These are phyloP conservation scores for Scomberomorus guttatus DNA, from an alignment of 2,797 vertebrate genomes.

Conservation along the genomic window DNA sequence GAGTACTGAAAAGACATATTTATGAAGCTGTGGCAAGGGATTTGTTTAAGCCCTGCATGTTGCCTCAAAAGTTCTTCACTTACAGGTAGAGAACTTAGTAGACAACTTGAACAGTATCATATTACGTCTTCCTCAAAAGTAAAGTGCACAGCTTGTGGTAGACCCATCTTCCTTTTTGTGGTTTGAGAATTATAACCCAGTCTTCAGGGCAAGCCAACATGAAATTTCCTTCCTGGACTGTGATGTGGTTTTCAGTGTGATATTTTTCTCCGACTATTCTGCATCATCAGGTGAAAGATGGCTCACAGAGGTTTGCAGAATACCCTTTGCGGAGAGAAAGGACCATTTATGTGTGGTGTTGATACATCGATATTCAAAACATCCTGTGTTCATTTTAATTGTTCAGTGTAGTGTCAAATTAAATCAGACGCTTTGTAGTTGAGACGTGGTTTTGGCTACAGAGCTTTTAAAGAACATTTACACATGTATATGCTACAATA, in stretches of 20 bases:
- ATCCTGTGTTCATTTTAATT: background rate
- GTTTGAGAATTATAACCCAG: conserved; percentile 51
- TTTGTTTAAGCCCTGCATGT: conserved; percentile 18
- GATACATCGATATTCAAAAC: conserved; percentile 2
- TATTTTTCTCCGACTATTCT: conserved; percentile 31
- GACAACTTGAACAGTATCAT: conserved; percentile 36
- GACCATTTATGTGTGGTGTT: background rate
- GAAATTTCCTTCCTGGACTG: conserved; percentile 57
- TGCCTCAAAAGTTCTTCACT: conserved; percentile 9
- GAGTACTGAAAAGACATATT: conserved; percentile 13
- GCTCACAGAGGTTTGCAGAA: conserved; percentile 1
- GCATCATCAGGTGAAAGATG: conserved; percentile 14
- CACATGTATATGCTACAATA: background rate
- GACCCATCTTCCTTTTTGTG: conserved; percentile 53
- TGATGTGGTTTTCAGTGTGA: conserved; percentile 53
- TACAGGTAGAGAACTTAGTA: conserved; percentile 31
- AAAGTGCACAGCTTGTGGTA: conserved; percentile 46
- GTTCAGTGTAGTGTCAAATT: background rate
- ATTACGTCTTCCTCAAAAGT: conserved; percentile 33
- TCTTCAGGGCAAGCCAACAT: conserved; percentile 28
- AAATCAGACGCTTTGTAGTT: background rate
- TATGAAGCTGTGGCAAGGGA: conserved; percentile 3
- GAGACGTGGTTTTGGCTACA: background rate
- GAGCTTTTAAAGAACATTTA: background rate
- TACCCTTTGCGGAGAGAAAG: background rate